Evolutionary conservation across 2,888 invertebrate genomes (phyloP), one percentile per base, ranked within the genome.

Genomic region (Elmis aenea): DNA sequence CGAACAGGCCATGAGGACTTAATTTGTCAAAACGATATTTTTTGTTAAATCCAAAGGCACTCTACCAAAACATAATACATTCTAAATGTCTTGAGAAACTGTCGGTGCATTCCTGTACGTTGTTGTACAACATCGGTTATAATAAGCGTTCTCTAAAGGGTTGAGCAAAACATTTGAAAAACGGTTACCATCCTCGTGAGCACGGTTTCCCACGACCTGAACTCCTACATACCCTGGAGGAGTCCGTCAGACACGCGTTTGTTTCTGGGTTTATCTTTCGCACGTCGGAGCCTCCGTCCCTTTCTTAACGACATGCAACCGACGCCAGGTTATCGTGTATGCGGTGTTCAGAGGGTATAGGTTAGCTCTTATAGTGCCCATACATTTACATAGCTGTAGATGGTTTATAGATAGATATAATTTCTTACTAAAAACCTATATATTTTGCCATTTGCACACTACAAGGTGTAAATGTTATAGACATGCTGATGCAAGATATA

Each of bases 201-300:
- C 50, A 45, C 44, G 52, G 48, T 49, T 53, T 55, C 53, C 55
- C 53, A 53, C 52, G 52, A 51, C 44, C 36, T 26, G 35, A 46
- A 46, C 53, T 59, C 63, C 64, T 64, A 62, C 64, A 57, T 61
- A 59, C 61, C 64, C 63, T 55, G 54, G 51, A 59, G 63, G 62
- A 59, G 59, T 61, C 58, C 55, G 59, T 58, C 58, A 61, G 64
- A 64, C 64, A 64, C 64, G 64, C 63, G 64, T 60, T 57, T 23
- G 27, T 39, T 39, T 35, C 46, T 33, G 29, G 26, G 33, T 13
- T 12, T 18, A 34, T 41, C 28, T 38, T 13, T 24, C 10, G 44
- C 31, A 51, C 51, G 51, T 50, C 41, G 25, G 13, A 8, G 5
- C 13, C 20, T 41, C 18, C 33, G 22, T 38, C 32, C 34, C 31